These are phyloP conservation scores for Panagrolaimus sp. DNA, from an alignment of 1,140 invertebrate genomes.

Conservation along the genomic window DNA sequence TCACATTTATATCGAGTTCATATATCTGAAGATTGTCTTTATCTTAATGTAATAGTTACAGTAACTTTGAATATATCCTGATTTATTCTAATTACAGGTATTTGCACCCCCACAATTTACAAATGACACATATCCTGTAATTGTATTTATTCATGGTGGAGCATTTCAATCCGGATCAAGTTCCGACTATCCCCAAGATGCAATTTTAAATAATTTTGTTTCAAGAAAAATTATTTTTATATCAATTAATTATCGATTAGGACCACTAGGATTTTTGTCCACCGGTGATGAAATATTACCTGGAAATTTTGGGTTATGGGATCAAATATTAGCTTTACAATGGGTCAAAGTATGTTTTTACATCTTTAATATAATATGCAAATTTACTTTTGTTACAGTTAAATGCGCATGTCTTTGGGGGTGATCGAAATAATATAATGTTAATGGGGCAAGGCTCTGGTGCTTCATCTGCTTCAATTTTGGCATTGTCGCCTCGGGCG, in stretches of 20 bases:
- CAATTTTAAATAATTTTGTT: conserved; percentile 64
- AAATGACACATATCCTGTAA: conserved; percentile 59
- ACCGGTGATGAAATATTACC: conserved; percentile 78
- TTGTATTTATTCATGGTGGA: conserved; percentile 58
- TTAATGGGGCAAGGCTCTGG: conserved; percentile 88
- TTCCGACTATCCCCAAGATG: conserved; percentile 54
- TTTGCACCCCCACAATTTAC: conserved; percentile 48
- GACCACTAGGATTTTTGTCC: conserved; percentile 70
- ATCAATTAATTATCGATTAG: conserved; percentile 92
- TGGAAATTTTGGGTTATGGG: conserved; percentile 89
- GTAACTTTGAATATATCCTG: background rate
- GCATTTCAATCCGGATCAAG: conserved; percentile 53
- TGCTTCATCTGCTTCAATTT: conserved; percentile 85
- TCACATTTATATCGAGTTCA: conserved; percentile 54
- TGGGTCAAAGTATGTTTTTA: conserved; percentile 67
- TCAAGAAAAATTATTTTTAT: conserved; percentile 88
- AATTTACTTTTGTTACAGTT: conserved; percentile 53
- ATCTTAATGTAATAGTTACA: conserved; percentile 84
- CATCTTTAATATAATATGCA: background rate
- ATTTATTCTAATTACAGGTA: conserved; percentile 15
- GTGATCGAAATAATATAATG: conserved; percentile 85
- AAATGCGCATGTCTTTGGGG: conserved; percentile 85
- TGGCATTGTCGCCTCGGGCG: conserved; percentile 82
- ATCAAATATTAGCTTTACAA: conserved; percentile 85
- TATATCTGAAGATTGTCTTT: conserved; percentile 80